Conservation (phyloP, 2,797 vertebrate species). For the Chiroxiphia lanceolata region DNA sequence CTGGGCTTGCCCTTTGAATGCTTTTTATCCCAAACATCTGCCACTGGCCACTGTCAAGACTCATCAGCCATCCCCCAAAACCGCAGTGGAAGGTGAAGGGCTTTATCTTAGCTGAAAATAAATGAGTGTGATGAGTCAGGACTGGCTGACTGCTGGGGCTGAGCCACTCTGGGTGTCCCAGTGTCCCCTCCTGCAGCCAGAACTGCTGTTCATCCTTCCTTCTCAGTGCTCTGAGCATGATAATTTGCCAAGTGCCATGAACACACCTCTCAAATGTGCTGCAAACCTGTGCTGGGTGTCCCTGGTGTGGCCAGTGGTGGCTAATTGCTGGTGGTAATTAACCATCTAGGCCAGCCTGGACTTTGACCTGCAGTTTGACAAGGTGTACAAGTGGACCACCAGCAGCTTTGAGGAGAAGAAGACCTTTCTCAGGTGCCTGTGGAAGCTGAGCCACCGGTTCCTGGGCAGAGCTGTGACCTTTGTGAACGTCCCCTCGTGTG, state of each 20-base stretch:
- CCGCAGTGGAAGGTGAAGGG: background rate
- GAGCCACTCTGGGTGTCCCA: background rate
- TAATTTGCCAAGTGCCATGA: background rate
- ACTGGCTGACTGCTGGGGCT: background rate
- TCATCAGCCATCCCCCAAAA: background rate
- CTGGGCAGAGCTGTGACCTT: background rate
- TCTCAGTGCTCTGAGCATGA: background rate
- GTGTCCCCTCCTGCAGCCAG: background rate
- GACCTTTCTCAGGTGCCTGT: conserved; percentile 40
- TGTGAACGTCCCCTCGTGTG: background rate
- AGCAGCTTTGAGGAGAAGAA: conserved; percentile 23
- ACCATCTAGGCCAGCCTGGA: conserved; percentile 18
- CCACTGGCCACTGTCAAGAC: background rate
- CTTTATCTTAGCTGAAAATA: background rate
- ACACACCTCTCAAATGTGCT: background rate
- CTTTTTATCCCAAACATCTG: background rate
- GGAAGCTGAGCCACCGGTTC: conserved; percentile 50
- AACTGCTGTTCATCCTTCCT: background rate
- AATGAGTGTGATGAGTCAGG: background rate
- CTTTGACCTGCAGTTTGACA: conserved; percentile 56
- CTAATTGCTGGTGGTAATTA: background rate
- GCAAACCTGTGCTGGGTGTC: background rate
- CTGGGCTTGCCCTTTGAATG: background rate
- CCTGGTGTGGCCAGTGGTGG: fast-evolving
- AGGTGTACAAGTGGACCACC: conserved; percentile 38